Base-by-base conservation (phyloP, 2,113 vertebrate genomes). In the Channa argus region DNA sequence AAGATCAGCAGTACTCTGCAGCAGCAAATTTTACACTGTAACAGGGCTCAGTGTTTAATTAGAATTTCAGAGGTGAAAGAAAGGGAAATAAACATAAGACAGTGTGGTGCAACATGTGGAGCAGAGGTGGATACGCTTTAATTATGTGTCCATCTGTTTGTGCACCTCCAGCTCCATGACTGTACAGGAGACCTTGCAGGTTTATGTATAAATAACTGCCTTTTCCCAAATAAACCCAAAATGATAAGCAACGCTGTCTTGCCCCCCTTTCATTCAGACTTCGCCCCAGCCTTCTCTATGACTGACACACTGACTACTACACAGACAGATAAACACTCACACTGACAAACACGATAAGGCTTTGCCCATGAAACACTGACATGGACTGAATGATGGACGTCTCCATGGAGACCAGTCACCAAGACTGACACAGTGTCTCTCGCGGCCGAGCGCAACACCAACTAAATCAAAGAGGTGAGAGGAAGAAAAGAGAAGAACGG, bases 271-370 rank as follows among this genome's bases (percentile, higher is more conserved):
- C 66, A 58, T 63, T 70, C 84, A 45, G 64, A 58, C 84, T 80
- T 82, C 59, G 44, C 80, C 80, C 82, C 66, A 24, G 75, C 67
- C 60, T 70, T 8, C 71, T 5, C 68, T 39, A 41, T 91, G 91
- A 92, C 45, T 91, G 92, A 90, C 92, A 86, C 74, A 1, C 84
- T 67, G 87, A 88, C 87, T 89, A 86, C 89, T 73, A 77, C 90
- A 78, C 74, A 67, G 77, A 88, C 87, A 82, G 87, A 92, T 88
- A 89, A 91, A 91, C 91, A 84, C 63, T 84, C 89, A 54, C 68
- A 64, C 89, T 88, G 90, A 92, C 92, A 92, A 91, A 93, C 90
- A 87, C 65, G 89, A 93, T 87, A 92, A 92, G 84, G 83, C 82
- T 82, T 69, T 75, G 66, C 85, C 76, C 86, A 49, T 74, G 65